Conservation (phyloP, 2,113 vertebrate species). For the Antechinus flavipes region DNA sequence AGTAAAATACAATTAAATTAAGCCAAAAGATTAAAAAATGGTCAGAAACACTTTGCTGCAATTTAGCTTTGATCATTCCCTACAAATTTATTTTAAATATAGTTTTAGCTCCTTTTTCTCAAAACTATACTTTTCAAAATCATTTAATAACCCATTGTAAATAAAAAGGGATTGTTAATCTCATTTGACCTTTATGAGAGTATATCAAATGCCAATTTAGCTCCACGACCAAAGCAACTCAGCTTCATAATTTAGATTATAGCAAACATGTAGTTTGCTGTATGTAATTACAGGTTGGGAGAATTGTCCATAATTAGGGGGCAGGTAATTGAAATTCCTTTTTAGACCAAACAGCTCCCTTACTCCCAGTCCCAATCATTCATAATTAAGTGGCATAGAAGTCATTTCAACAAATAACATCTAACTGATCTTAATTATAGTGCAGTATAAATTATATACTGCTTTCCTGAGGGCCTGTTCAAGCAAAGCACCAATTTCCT, state of each 20-base stretch:
- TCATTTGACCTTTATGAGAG: neutral
- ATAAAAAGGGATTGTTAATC: slow-evolving; percentile 44
- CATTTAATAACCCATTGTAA: slow-evolving; percentile 1
- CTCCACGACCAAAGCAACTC: slow-evolving; percentile 29
- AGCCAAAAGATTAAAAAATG: slow-evolving; percentile 25
- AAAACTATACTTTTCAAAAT: neutral
- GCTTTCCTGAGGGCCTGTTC: slow-evolving; percentile 56
- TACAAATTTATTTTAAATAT: slow-evolving; percentile 19
- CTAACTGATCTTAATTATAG: slow-evolving; percentile 53
- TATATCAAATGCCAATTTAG: slow-evolving; percentile 50
- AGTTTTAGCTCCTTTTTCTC: neutral
- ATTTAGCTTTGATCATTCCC: neutral
- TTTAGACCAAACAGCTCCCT: neutral
- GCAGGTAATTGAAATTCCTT: slow-evolving; percentile 46
- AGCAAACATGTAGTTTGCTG: slow-evolving; percentile 51
- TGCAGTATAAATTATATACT: slow-evolving; percentile 50
- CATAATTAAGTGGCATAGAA: slow-evolving; percentile 45
- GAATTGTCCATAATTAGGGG: slow-evolving; percentile 60
- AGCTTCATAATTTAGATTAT: slow-evolving; percentile 26
- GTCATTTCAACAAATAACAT: slow-evolving; percentile 68
- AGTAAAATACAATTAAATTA: neutral
- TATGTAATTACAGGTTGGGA: slow-evolving; percentile 52
- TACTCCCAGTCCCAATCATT: slow-evolving; percentile 39
- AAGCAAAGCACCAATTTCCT: slow-evolving; percentile 68
- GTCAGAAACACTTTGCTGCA: neutral